Conservation (phyloP, 37 sponge, comb jelly and placozoan species). For the Crambe crambe region DNA sequence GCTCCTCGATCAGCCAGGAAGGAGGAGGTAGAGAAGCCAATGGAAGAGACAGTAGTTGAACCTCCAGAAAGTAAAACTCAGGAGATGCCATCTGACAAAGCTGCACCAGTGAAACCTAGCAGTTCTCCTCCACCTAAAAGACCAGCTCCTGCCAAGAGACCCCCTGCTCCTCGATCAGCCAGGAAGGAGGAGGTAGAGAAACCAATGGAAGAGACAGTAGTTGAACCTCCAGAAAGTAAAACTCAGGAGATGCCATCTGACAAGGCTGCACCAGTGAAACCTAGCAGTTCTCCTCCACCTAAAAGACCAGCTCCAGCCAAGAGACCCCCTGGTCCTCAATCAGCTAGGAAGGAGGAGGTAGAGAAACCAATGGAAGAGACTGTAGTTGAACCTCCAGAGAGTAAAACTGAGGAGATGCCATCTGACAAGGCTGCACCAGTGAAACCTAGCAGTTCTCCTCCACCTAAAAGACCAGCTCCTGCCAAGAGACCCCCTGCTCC, state of each 20-base stretch:
- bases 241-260: too few relatives aligned
- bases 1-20: not conserved
- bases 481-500: too few relatives aligned
- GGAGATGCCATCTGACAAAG: too few relatives aligned
- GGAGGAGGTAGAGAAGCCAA: not conserved
- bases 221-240: not conserved
- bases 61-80: not conserved
- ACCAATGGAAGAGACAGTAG: not conserved
- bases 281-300: not conserved
- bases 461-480: not conserved
- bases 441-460: not conserved
- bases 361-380: not conserved
- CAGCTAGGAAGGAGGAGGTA: not conserved
- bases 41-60: not conserved
- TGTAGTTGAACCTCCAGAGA: not conserved
- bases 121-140: not conserved
- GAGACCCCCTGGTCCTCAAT: slow-evolving; percentile 2
- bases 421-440: too few relatives aligned
- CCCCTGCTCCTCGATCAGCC: not conserved
- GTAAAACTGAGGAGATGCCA: too few relatives aligned
- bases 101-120: not conserved
- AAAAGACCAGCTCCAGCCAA: not conserved
- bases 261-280: too few relatives aligned
- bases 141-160: not conserved
- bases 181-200: not conserved